Evolutionary conservation across 2,113 vertebrate species (phyloP).

Genomic region (Laticauda laticaudata): DNA sequence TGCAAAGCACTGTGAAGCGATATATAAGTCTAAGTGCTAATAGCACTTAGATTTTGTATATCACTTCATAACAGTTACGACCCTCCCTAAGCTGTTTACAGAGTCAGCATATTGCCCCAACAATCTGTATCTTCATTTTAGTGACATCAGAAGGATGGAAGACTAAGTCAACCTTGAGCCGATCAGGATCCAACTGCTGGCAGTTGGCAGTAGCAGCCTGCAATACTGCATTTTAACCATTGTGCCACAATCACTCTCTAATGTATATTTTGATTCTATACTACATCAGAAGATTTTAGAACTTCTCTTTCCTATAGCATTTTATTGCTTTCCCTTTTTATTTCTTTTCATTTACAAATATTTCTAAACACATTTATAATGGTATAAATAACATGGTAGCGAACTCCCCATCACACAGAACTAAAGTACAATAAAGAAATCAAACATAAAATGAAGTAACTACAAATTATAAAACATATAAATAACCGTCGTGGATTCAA

Average conservation of each 20-base stretch:
- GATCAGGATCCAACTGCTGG: background rate
- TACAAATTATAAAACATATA: background rate
- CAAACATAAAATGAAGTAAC: background rate
- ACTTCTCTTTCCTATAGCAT: background rate
- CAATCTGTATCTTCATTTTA: background rate
- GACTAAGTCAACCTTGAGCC: background rate
- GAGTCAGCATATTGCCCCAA: background rate
- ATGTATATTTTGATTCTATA: background rate
- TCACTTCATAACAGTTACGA: background rate
- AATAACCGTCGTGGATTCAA: background rate
- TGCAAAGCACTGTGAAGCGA: too few species aligned
- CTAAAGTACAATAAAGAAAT: background rate
- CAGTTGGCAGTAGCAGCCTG: background rate
- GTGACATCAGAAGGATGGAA: background rate
- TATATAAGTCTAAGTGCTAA: too few species aligned
- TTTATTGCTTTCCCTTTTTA: background rate
- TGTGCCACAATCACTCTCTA: background rate
- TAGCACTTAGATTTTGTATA: background rate
- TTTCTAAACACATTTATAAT: background rate
- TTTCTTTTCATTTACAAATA: background rate
- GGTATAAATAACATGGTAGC: background rate
- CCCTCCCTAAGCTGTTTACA: background rate
- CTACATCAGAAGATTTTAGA: background rate
- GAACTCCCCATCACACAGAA: background rate
- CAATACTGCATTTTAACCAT: background rate